Evolutionary conservation across 2,113 vertebrate species (phyloP).

Genomic region (Pachyramphus minor): DNA sequence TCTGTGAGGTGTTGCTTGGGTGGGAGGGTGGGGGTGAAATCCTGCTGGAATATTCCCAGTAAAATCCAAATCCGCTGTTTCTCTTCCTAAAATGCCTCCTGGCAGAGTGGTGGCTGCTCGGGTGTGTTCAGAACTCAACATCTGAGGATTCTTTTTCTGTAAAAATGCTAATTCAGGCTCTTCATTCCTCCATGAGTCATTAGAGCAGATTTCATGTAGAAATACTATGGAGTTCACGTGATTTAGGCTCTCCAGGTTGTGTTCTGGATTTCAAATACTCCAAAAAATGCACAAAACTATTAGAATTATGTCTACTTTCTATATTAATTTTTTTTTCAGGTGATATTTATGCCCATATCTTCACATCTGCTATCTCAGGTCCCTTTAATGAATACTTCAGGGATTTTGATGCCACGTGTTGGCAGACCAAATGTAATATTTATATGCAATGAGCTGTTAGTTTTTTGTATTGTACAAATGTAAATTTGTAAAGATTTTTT

Average conservation of each 20-base stretch:
- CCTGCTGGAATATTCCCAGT: not conserved
- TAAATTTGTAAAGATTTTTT: constrained; percentile 73
- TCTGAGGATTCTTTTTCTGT: not conserved
- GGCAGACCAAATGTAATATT: constrained; percentile 81
- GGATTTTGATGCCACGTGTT: constrained; percentile 73
- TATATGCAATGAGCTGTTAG: constrained; percentile 77
- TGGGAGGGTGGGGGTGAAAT: not conserved
- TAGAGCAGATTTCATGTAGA: not conserved
- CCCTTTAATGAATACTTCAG: constrained; percentile 74
- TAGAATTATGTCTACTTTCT: constrained; percentile 52
- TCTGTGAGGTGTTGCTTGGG: not conserved
- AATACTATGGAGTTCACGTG: not conserved
- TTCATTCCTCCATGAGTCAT: not conserved
- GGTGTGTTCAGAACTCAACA: not conserved
- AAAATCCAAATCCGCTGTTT: not conserved
- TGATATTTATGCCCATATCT: constrained; percentile 64
- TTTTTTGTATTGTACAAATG: constrained; percentile 75
- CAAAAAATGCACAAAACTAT: constrained; percentile 60
- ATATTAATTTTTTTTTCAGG: constrained; percentile 47
- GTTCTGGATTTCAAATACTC: constrained; percentile 29
- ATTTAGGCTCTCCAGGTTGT: not conserved
- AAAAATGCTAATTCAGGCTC: not conserved
- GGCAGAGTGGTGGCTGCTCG: not conserved
- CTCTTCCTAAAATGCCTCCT: not conserved
- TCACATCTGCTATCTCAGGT: constrained; percentile 72